These are phyloP conservation scores for Diplogasteroides magnus DNA, from an alignment of 1,140 invertebrate species.

Conservation along the genomic window DNA sequence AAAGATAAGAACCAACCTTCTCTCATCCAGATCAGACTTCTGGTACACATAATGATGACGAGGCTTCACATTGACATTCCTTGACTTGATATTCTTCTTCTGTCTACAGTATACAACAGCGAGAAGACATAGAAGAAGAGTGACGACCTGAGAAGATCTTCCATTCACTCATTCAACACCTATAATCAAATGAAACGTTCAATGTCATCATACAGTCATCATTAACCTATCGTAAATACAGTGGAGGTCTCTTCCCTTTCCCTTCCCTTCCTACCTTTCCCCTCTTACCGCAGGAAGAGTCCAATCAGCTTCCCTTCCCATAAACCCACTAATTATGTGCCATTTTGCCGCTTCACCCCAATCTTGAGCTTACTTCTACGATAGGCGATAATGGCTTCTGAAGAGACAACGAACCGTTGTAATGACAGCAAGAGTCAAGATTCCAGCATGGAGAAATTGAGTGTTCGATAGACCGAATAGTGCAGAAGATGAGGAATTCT, in stretches of 20 bases:
- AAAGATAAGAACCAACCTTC: background rate
- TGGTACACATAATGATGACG: background rate
- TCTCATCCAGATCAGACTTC: background rate
- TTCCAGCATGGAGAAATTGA: background rate
- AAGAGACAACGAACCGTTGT: background rate
- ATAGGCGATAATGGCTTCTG: no score
- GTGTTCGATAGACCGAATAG: background rate
- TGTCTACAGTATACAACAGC: background rate
- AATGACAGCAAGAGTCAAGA: background rate
- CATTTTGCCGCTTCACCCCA: no score
- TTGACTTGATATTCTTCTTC: background rate
- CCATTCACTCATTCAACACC: no score
- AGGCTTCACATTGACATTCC: background rate
- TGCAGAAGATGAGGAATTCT: slow-evolving; percentile 6
- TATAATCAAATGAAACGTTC: no score
- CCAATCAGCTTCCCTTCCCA: no score
- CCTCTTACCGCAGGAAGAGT: no score
- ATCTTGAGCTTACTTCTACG: no score
- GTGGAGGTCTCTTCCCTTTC: no score
- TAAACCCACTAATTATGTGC: no score
- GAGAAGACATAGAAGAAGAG: background rate
- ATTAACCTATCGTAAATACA: no score
- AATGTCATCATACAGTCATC: no score
- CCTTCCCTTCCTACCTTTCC: no score
- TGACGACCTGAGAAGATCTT: background rate